phyloP scores from a whole-genome alignment of 2,888 invertebrate species.

The Nomada flava region DNA sequence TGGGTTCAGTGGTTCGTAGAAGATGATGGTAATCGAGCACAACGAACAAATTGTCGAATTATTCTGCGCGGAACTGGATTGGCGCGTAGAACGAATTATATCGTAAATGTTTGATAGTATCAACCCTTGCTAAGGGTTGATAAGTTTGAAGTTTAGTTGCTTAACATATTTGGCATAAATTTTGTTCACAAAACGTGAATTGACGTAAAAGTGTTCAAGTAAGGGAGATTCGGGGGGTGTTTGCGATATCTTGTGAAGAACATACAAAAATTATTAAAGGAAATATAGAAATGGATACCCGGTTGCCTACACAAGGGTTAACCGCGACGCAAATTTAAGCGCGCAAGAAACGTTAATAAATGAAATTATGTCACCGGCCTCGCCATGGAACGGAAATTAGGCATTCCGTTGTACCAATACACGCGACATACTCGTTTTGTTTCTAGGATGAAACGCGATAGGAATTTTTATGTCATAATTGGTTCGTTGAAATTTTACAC shows the following conservation, averaged over 20 bases:
- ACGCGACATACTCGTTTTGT: no score
- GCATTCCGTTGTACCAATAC: no score
- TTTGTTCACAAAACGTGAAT: no score
- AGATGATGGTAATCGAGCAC: conserved; percentile 20
- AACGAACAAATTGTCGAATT: conserved; percentile 24
- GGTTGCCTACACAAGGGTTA: no score
- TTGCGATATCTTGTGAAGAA: no score
- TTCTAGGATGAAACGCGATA: not conserved
- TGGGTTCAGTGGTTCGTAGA: not conserved
- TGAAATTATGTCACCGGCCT: conserved; percentile 15
- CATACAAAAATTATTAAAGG: no score
- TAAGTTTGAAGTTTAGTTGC: no score
- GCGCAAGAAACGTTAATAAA: conserved; percentile 7
- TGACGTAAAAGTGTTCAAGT: not conserved
- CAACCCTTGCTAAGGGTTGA: no score
- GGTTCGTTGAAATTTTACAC: not conserved
- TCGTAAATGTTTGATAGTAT: no score
- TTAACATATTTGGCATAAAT: no score
- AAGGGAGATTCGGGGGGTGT: no score
- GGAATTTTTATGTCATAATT: conserved; percentile 6
- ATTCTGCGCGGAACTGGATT: not conserved
- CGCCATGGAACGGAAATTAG: not conserved
- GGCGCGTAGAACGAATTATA: not conserved
- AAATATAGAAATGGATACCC: no score
- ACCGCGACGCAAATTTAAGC: not conserved